phyloP scores from a whole-genome alignment of 1,140 invertebrate species.

The Drosophila micromelanica region DNA sequence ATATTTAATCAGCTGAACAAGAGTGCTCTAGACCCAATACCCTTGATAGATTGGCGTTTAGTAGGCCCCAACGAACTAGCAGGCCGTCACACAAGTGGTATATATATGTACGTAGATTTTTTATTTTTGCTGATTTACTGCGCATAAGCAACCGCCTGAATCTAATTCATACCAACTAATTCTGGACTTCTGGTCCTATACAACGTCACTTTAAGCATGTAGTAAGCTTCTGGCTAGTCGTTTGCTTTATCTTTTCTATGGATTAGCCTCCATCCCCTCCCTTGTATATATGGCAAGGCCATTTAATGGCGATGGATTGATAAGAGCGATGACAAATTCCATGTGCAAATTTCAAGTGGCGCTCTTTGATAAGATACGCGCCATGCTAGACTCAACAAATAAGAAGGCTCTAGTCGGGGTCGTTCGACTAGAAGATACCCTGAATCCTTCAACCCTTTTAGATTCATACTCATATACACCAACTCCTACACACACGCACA shows the following conservation, averaged over 20 bases:
- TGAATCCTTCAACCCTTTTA: too few relatives aligned
- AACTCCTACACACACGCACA: too few relatives aligned
- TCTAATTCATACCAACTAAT: constrained; percentile 60
- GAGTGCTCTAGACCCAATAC: constrained; percentile 40
- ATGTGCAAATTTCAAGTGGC: constrained; percentile 19
- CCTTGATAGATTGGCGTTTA: constrained; percentile 36
- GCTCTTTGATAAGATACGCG: constrained; percentile 18
- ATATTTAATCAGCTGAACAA: constrained; percentile 16
- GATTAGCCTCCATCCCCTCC: constrained; percentile 12
- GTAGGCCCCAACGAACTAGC: constrained; percentile 8
- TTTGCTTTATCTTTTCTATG: constrained; percentile 22
- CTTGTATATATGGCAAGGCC: constrained; percentile 10
- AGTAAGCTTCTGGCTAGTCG: neutral
- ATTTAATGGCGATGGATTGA: neutral
- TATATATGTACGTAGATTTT: constrained; percentile 11
- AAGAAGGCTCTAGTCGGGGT: too few relatives aligned
- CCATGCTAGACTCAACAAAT: constrained; percentile 18
- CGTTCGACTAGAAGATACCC: too few relatives aligned
- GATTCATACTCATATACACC: too few relatives aligned
- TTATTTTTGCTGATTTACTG: constrained; percentile 28
- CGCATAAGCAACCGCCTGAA: constrained; percentile 51
- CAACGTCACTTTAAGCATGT: constrained; percentile 30
- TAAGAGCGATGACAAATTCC: constrained; percentile 26
- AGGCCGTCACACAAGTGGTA: neutral
- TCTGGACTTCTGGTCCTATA: constrained; percentile 19